Conservation (phyloP, 1,140 invertebrate species). For the Bombus affinis region DNA sequence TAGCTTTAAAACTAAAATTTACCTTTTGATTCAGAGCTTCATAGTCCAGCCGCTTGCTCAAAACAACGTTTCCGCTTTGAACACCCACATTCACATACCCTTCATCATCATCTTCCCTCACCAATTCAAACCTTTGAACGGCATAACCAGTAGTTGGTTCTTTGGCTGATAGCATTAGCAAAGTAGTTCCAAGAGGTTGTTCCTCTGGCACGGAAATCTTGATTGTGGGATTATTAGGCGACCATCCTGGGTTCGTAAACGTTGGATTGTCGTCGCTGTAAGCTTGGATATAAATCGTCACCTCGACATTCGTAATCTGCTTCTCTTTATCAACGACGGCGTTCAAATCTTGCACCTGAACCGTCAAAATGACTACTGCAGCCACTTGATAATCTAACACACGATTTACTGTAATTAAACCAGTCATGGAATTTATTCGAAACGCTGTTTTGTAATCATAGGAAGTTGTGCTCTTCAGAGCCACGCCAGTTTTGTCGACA, state of each 20-base stretch:
- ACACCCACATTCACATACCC: conserved; percentile 85
- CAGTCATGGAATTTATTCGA: conserved; percentile 87
- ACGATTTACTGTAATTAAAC: conserved; percentile 88
- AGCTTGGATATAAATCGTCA: conserved; percentile 91
- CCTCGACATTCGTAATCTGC: conserved; percentile 87
- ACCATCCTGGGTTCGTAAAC: conserved; percentile 88
- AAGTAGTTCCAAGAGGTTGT: conserved; percentile 88
- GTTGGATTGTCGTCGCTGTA: conserved; percentile 91
- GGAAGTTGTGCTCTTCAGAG: conserved; percentile 84
- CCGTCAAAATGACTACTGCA: conserved; percentile 90
- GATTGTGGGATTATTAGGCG: conserved; percentile 86
- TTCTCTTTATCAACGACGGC: conserved; percentile 86
- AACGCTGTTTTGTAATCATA: conserved; percentile 89
- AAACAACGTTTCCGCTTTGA: conserved; percentile 87
- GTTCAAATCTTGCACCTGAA: conserved; percentile 89
- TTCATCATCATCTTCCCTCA: conserved; percentile 77
- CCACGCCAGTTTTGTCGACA: conserved; percentile 89
- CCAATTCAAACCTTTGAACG: conserved; percentile 85
- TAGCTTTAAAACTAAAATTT: background rate
- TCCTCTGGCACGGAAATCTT: conserved; percentile 89
- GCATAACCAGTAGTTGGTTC: conserved; percentile 87
- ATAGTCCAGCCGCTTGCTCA: conserved; percentile 89
- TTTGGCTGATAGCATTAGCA: conserved; percentile 89
- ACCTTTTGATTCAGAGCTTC: conserved; percentile 87
- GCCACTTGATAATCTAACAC: conserved; percentile 90